phyloP scores from a whole-genome alignment of 1,140 invertebrate species.

The Drosophila aff. region DNA sequence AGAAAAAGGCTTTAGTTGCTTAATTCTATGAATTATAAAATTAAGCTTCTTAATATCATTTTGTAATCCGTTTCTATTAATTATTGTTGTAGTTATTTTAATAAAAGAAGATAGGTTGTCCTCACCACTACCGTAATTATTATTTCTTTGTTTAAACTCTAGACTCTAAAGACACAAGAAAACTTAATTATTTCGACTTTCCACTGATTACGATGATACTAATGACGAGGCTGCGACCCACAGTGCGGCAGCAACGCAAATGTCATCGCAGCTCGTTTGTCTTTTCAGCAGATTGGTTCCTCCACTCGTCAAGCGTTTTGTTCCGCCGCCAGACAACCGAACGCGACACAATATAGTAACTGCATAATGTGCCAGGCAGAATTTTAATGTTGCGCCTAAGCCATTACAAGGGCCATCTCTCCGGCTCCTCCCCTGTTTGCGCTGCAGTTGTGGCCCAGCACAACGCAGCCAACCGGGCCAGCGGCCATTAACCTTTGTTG shows the following conservation, averaged over 20 bases:
- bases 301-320: conserved; percentile 33
- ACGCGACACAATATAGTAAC: conserved; percentile 42
- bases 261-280: conserved; percentile 54
- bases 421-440: conserved; percentile 15
- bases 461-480: conserved; percentile 38
- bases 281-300: conserved; percentile 49
- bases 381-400: conserved; percentile 56
- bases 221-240: conserved; percentile 12
- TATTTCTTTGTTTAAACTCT: too few relatives aligned
- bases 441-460: conserved; percentile 36
- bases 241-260: conserved; percentile 17
- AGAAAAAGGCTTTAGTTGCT: neutral
- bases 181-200: neutral
- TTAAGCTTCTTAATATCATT: neutral
- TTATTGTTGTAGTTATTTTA: neutral
- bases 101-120: neutral
- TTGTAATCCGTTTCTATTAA: neutral
- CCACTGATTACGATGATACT: conserved; percentile 24
- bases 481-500: conserved; percentile 50
- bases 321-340: conserved; percentile 37
- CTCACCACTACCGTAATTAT: neutral
- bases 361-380: conserved; percentile 49
- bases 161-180: neutral
- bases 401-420: conserved; percentile 52
- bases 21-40: neutral